Base-by-base conservation (phyloP, 2,113 vertebrate species). In the Haemorhous mexicanus region DNA sequence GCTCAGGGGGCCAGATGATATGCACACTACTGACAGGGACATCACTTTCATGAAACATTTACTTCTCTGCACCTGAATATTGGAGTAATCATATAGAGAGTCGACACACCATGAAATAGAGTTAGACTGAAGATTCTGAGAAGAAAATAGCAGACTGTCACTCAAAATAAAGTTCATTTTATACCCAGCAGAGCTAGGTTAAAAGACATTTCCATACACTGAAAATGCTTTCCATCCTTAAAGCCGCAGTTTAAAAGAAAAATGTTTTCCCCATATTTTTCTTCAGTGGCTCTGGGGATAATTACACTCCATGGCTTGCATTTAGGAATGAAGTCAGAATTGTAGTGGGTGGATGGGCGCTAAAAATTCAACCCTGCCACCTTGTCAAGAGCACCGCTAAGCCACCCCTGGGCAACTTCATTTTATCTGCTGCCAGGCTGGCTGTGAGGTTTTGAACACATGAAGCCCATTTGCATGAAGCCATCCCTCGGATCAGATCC, bases 41-140 rank as follows among this genome's bases (percentile, higher is more conserved):
- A 98, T 99, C 98, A 98, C 98, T 99, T 99, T 98, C 98, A 98
- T 98, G 97, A 99, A 98, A 98, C 98, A 97, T 98, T 98, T 98
- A 98, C 98, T 98, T 97, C 98, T 97, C 97, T 97, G 98, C 98
- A 99, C 99, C 99, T 98, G 98, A 98, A 98, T 98, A 96, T 79
- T 93, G 94, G 98, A 97, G 98, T 98, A 98, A 98, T 98, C 98
- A 98, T 97, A 98, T 94, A 96, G 95, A 94, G 97, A 98, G 98
- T 97, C 95, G 97, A 98, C 98, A 97, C 97, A 97, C 98, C 98
- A 98, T 98, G 98, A 98, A 98, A 98, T 98, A 98, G 98, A 98
- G 98, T 98, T 97, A 97, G 98, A 97, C 96, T 97, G 96, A 96
- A 96, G 97, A 98, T 98, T 98, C 96, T 95, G 97, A 97, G 98